A percentile compares a stretch with the other conserved stretches of the same genome.
These are phyloP conservation scores for Pluvianellus socialis DNA, from an alignment of 2,113 vertebrate genomes.

Conservation along the genomic window DNA sequence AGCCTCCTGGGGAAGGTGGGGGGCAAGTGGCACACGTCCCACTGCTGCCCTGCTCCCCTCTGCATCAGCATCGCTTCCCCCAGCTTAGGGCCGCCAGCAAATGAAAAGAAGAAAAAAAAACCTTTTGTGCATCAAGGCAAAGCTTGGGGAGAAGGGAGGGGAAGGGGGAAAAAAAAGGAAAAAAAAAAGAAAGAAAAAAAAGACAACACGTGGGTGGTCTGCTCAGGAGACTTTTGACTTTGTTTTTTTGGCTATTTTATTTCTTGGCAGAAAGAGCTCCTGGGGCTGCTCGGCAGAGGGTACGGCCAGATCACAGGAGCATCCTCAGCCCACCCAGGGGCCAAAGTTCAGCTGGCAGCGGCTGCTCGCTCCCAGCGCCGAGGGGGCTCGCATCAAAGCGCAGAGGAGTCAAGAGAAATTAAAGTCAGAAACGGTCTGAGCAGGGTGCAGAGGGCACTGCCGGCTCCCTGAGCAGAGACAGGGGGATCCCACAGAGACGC, in stretches of 20 bases:
- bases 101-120: background rate
- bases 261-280: conserved; percentile 60
- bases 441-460: background rate
- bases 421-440: conserved; percentile 44
- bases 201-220: conserved; percentile 49
- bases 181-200: background rate
- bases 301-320: conserved; percentile 48
- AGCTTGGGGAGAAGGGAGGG: background rate
- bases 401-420: conserved; percentile 47
- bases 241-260: conserved; percentile 55
- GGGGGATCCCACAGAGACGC: background rate
- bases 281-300: conserved; percentile 38
- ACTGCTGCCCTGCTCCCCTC: background rate
- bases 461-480: background rate
- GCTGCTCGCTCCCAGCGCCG: background rate
- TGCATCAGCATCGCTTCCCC: background rate
- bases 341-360: conserved; percentile 50
- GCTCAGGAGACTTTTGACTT: conserved; percentile 53
- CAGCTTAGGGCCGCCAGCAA: background rate
- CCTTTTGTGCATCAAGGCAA: conserved; percentile 30
- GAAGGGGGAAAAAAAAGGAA: background rate
- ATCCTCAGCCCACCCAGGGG: conserved; percentile 61
- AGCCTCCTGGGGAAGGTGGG: background rate
- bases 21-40: background rate
- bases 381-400: conserved; percentile 49